Evolutionary conservation across 2,888 invertebrate genomes (phyloP).

Genomic region (Cheiracanthium punctorium): DNA sequence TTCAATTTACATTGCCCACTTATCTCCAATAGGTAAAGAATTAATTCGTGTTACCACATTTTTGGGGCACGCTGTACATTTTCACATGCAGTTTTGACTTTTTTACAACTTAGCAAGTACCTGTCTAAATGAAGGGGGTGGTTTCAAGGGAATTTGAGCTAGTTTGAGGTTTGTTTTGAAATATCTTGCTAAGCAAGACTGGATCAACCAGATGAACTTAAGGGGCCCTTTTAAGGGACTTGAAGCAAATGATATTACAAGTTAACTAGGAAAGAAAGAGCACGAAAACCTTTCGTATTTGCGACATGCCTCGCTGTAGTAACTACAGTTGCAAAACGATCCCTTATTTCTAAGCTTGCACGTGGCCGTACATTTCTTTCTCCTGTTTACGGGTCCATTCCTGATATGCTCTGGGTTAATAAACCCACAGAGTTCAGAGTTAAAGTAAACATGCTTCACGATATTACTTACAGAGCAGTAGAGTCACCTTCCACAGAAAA

Average conservation of each 20-base stretch:
- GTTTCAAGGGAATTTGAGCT: no score
- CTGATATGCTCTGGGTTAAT: neutral
- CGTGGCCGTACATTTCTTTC: neutral
- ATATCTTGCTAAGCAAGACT: neutral
- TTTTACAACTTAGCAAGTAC: no score
- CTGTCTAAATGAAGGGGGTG: no score
- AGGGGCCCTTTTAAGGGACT: neutral
- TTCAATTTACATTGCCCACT: no score
- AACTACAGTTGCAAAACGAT: neutral
- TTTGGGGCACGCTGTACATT: no score
- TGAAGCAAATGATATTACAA: neutral
- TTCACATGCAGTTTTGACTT: no score
- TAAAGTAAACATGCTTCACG: neutral
- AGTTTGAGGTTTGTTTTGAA: neutral
- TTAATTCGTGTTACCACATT: no score
- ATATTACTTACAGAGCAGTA: neutral
- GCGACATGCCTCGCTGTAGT: neutral
- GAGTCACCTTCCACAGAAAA: neutral
- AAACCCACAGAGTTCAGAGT: neutral
- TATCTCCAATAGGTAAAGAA: no score
- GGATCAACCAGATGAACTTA: neutral
- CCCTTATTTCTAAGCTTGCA: neutral
- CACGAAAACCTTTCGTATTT: neutral
- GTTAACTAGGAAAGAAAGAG: neutral
- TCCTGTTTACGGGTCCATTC: neutral